Conservation (phyloP, 37 sponge, comb jelly and placozoan species). For the Ephydatia muelleri region DNA sequence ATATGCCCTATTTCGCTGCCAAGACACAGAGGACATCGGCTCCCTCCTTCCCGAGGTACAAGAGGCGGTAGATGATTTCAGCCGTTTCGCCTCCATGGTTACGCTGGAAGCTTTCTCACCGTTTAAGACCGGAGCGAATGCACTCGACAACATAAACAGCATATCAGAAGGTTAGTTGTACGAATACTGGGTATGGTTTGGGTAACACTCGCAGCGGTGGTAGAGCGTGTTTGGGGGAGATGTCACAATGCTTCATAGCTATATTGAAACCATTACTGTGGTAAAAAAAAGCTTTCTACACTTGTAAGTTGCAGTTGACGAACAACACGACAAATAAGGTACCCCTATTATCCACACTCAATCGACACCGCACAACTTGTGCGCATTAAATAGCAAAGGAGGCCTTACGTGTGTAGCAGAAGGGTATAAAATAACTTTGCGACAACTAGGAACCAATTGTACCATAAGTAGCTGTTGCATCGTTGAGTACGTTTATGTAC, state of each 20-base stretch:
- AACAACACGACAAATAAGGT: too few species aligned
- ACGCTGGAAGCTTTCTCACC: conserved; percentile 91
- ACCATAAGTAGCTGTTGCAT: too few species aligned
- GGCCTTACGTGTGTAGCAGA: too few species aligned
- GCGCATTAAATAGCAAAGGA: too few species aligned
- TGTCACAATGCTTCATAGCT: too few species aligned
- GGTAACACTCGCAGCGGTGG: neutral
- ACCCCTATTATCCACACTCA: too few species aligned
- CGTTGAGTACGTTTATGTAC: too few species aligned
- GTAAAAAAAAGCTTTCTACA: neutral
- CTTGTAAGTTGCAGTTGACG: too few species aligned
- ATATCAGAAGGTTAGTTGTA: conserved; percentile 90
- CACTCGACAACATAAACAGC: conserved; percentile 95
- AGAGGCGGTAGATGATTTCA: conserved; percentile 85
- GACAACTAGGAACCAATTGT: too few species aligned
- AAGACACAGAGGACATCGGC: conserved; percentile 92
- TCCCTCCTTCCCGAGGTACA: conserved; percentile 90
- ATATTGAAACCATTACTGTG: too few species aligned
- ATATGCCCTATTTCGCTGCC: conserved; percentile 92
- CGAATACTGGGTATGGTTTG: neutral
- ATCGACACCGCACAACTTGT: too few species aligned
- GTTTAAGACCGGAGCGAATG: conserved; percentile 97
- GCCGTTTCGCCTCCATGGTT: conserved; percentile 80
- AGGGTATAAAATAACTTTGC: too few species aligned
- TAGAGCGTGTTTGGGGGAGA: neutral